These are phyloP conservation scores for Syngnathus rostellatus DNA, from an alignment of 2,797 vertebrate species.

Conservation along the genomic window DNA sequence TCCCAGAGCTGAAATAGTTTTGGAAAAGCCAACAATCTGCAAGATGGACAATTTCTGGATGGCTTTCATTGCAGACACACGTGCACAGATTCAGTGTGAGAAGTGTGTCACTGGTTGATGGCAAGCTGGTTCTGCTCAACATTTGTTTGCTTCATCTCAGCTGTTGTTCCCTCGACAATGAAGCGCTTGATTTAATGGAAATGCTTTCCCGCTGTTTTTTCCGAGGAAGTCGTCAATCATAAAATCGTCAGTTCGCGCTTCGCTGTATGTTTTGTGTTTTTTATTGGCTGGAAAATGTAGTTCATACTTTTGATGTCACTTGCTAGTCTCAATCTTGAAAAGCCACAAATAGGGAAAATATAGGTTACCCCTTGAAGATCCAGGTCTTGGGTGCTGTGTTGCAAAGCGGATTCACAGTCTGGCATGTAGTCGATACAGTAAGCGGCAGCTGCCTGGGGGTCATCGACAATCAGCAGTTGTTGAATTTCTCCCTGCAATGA, in stretches of 20 bases:
- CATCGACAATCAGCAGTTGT: slow-evolving; percentile 76
- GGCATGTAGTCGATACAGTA: slow-evolving; percentile 80
- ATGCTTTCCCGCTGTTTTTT: slow-evolving; percentile 29
- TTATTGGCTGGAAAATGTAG: not conserved
- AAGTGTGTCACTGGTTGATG: not conserved
- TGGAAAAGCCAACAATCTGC: slow-evolving; percentile 37
- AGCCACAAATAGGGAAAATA: not conserved
- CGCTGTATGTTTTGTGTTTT: not conserved
- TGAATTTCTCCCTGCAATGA: slow-evolving; percentile 80
- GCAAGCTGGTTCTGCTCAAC: no score
- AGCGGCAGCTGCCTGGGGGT: slow-evolving; percentile 71
- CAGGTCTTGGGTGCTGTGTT: slow-evolving; percentile 50
- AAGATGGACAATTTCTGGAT: slow-evolving; percentile 20
- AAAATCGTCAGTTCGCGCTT: not conserved
- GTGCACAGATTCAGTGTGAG: not conserved
- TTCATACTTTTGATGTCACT: no score
- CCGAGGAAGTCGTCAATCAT: slow-evolving; percentile 10
- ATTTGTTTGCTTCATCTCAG: slow-evolving; percentile 1
- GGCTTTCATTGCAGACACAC: slow-evolving; percentile 10
- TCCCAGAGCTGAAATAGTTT: slow-evolving; percentile 52
- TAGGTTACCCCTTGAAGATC: slow-evolving; percentile 47
- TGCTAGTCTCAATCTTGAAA: no score
- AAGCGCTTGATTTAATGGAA: slow-evolving; percentile 33
- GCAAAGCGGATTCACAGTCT: slow-evolving; percentile 67
- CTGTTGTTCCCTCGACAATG: slow-evolving; percentile 17